Evolutionary conservation across 2,113 vertebrate genomes (phyloP).

Genomic region (Scortum barcoo): DNA sequence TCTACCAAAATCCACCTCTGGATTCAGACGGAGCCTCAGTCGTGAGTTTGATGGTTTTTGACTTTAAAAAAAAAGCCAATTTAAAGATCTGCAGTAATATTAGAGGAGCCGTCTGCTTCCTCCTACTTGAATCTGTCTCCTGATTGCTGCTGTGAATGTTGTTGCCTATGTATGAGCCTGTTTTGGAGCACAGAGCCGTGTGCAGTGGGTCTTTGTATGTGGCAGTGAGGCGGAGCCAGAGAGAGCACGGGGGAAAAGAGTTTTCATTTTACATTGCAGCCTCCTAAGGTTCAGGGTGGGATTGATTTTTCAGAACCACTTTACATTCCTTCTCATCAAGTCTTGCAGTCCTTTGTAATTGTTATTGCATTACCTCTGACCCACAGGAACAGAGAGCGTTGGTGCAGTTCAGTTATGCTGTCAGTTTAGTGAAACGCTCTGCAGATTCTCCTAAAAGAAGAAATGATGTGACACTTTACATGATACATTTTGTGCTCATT

Average conservation of each 20-base stretch:
- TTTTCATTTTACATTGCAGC: too few species aligned
- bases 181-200: neutral
- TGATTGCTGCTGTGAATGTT: neutral
- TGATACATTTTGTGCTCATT: neutral
- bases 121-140: neutral
- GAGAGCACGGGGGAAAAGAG: neutral
- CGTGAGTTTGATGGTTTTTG: conserved; percentile 1
- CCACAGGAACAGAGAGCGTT: neutral
- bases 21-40: conserved; percentile 12
- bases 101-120: neutral
- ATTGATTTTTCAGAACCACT: neutral
- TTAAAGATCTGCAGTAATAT: neutral
- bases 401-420: neutral
- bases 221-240: neutral
- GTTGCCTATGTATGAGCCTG: neutral
- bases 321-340: neutral
- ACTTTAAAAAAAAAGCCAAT: neutral
- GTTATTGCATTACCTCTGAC: neutral
- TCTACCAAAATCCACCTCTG: neutral
- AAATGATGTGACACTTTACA: conserved; percentile 8
- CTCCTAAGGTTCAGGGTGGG: too few species aligned
- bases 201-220: neutral
- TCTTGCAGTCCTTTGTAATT: too few species aligned
- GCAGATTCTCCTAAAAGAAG: neutral
- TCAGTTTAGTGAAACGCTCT: neutral